Base-by-base conservation (phyloP, 2,888 invertebrate genomes). In the Corythucha ciliata region DNA sequence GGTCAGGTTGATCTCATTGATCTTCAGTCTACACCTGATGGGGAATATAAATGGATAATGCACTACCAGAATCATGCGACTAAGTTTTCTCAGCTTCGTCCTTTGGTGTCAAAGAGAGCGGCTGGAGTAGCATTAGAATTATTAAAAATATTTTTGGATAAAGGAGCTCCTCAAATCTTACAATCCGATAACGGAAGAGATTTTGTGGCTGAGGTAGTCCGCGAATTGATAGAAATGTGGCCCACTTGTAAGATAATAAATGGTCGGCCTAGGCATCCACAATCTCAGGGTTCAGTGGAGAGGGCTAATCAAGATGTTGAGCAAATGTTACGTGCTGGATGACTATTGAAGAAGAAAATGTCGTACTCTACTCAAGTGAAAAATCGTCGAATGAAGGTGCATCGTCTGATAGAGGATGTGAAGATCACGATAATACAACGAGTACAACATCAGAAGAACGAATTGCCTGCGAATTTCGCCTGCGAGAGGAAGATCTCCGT, bases 1-100 rank as follows among this genome's bases (percentile, higher is more conserved):
- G 63, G 65, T 39, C 63, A 65, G 53, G 59, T 66, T 8, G 65
- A 66, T 53, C 46, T 66, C 8, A 62, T 67, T 16, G 61, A 63
- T 48, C 57, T 63, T 21, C 61, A 65, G 48, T 61, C 63, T 25
- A 48, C 56, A 42, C 59, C 64, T 21, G 63, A 64, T 54, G 59
- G 60, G 4, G 61, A 64, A 18, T 67, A 59, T 55, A 66, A 65
- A 57, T 67, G 63, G 63, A 41, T 67, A 2, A 32, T 67, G 18
- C 59, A 62, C 21, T 67, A 65, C 49, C 44, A 66, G 52, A 66
- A 67, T 45, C 60, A 65, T 55, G 45, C 46, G 2, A 66, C 65
- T 25, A 68, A 67, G 60, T 67, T 64, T 61, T 22, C 57, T 7
- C 55, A 54, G 53, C 58, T 66, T 12, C 54, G 62, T 22, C 64